phyloP scores from a whole-genome alignment of 1,140 invertebrate genomes.

The Spodoptera frugiperda region DNA sequence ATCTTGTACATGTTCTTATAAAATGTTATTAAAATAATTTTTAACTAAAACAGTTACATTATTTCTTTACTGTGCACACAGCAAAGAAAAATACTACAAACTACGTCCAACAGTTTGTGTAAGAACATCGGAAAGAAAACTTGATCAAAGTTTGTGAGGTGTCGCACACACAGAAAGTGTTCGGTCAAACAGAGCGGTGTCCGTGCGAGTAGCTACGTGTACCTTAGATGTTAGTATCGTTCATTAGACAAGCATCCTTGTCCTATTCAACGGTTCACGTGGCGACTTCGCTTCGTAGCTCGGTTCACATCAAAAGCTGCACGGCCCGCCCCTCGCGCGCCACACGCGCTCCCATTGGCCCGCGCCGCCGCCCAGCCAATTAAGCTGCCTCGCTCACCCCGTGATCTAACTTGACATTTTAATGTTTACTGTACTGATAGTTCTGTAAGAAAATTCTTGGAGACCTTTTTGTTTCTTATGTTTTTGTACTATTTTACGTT shows the following conservation, averaged over 20 bases:
- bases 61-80: no score
- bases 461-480: slow-evolving; percentile 16
- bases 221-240: slow-evolving; percentile 27
- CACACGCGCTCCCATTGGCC: slow-evolving; percentile 71
- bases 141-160: background rate
- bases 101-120: background rate
- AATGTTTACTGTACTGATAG: slow-evolving; percentile 75
- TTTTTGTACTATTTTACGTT: background rate
- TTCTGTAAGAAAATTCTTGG: slow-evolving; percentile 39
- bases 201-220: background rate
- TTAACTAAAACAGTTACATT: no score
- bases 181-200: background rate
- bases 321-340: slow-evolving; percentile 71
- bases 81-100: no score
- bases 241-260: slow-evolving; percentile 41
- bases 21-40: no score
- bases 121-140: no score
- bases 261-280: slow-evolving; percentile 63
- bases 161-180: background rate
- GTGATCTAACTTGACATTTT: slow-evolving; percentile 80
- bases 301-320: slow-evolving; percentile 70
- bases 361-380: slow-evolving; percentile 76
- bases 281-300: slow-evolving; percentile 81
- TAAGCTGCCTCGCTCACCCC: slow-evolving; percentile 72
- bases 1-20: no score